A percentile compares a stretch with the other conserved stretches of the same genome.
Conservation (phyloP, 2,888 invertebrate genomes). For the Apodemia duryi region DNA sequence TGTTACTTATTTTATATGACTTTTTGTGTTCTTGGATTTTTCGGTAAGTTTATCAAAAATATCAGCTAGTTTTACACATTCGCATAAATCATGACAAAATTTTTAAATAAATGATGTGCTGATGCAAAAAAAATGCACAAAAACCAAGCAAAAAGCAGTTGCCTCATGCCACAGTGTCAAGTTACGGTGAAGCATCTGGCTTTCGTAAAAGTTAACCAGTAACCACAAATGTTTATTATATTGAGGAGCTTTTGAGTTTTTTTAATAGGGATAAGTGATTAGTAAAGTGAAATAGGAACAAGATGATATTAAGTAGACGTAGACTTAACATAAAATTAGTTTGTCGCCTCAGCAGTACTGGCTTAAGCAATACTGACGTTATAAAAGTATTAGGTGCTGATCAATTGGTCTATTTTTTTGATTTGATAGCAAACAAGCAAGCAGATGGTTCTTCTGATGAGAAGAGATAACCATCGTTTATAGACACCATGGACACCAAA, state of each 20-base stretch:
- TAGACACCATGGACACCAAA: too few relatives aligned
- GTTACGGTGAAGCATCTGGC: constrained; percentile 49
- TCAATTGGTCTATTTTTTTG: too few relatives aligned
- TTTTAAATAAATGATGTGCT: constrained; percentile 14
- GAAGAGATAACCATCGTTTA: too few relatives aligned
- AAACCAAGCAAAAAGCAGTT: constrained; percentile 38
- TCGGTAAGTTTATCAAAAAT: not conserved
- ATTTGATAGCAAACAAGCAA: too few relatives aligned
- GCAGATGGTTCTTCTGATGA: too few relatives aligned
- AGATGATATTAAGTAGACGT: too few relatives aligned
- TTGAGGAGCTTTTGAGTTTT: not conserved
- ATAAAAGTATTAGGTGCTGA: too few relatives aligned
- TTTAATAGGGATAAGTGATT: too few relatives aligned
- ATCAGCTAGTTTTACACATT: constrained; percentile 17
- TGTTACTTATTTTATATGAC: too few relatives aligned
- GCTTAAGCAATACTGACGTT: too few relatives aligned
- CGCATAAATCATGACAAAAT: constrained; percentile 49
- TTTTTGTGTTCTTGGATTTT: too few relatives aligned
- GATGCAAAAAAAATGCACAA: constrained; percentile 32
- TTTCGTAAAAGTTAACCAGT: constrained; percentile 28
- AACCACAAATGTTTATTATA: constrained; percentile 16
- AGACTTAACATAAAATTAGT: not conserved
- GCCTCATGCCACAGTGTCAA: constrained; percentile 50
- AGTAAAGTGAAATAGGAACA: too few relatives aligned
- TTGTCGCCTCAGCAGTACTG: not conserved